A percentile compares a stretch with the other conserved stretches of the same genome.
These are phyloP conservation scores for Malurus elegans DNA, from an alignment of 2,113 vertebrate species.

Conservation along the genomic window DNA sequence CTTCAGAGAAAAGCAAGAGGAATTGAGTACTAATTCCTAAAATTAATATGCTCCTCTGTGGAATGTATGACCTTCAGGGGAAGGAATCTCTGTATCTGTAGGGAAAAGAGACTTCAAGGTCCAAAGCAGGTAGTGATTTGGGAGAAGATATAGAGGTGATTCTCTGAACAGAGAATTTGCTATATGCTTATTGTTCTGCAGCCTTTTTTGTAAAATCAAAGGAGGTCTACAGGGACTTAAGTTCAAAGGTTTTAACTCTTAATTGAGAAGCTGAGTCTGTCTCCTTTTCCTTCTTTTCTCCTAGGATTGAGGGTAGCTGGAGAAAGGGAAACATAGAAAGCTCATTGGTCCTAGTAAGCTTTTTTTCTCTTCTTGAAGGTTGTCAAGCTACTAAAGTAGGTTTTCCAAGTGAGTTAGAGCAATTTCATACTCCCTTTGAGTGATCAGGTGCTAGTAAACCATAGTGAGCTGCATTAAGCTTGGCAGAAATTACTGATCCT, in stretches of 20 bases:
- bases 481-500: neutral
- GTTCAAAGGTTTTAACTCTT: neutral
- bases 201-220: neutral
- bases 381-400: neutral
- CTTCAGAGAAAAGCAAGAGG: neutral
- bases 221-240: neutral
- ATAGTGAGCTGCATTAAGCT: neutral
- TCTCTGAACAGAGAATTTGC: neutral
- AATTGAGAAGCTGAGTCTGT: neutral
- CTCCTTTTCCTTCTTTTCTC: neutral
- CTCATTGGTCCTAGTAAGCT: neutral
- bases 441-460: neutral
- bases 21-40: neutral
- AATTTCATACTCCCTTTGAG: neutral
- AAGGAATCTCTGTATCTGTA: neutral
- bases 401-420: neutral
- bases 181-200: neutral
- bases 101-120: neutral
- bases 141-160: neutral
- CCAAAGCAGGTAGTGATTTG: neutral
- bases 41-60: neutral
- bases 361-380: neutral
- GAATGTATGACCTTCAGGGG: accelerated
- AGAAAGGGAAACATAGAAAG: neutral
- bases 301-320: neutral